Evolutionary conservation across 1,140 invertebrate genomes (phyloP).

Genomic region (Adelges cooleyi): DNA sequence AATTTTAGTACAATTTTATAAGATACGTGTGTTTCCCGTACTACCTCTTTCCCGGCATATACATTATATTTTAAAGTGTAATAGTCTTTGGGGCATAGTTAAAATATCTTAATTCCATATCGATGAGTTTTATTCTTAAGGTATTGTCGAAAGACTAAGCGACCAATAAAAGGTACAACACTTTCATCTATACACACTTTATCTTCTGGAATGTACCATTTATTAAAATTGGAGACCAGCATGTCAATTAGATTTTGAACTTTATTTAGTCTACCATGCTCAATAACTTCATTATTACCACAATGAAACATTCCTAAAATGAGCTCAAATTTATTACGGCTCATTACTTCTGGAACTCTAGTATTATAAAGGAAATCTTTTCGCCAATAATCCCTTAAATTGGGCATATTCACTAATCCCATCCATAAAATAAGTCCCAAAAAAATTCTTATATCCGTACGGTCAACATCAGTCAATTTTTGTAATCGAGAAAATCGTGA

Average conservation of each 20-base stretch:
- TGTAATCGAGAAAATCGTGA: not conserved
- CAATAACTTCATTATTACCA: slow-evolving; percentile 32
- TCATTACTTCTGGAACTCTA: slow-evolving; percentile 3
- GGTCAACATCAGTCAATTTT: slow-evolving; percentile 1
- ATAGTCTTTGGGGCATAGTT: slow-evolving; percentile 35
- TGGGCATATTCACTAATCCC: slow-evolving; percentile 1
- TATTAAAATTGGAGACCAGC: slow-evolving; percentile 32
- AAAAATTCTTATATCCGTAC: not conserved
- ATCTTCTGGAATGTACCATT: slow-evolving; percentile 31
- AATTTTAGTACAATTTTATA: not conserved
- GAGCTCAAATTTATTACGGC: slow-evolving; percentile 32
- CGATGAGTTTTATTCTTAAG: slow-evolving; percentile 35
- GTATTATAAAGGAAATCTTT: not conserved
- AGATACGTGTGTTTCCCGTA: not conserved
- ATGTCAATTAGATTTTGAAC: slow-evolving; percentile 31
- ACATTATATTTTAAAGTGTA: slow-evolving; percentile 36
- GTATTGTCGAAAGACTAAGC: slow-evolving; percentile 35
- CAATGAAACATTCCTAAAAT: slow-evolving; percentile 33
- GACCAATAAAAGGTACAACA: slow-evolving; percentile 36
- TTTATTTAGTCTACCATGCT: slow-evolving; percentile 32
- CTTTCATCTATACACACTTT: slow-evolving; percentile 37
- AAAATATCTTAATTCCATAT: slow-evolving; percentile 38
- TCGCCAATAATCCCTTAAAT: slow-evolving; percentile 13
- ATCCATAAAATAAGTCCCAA: not conserved
- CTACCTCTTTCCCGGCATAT: slow-evolving; percentile 34